Evolutionary conservation across 2,113 vertebrate genomes (phyloP).

Genomic region (Tamias sibiricus): DNA sequence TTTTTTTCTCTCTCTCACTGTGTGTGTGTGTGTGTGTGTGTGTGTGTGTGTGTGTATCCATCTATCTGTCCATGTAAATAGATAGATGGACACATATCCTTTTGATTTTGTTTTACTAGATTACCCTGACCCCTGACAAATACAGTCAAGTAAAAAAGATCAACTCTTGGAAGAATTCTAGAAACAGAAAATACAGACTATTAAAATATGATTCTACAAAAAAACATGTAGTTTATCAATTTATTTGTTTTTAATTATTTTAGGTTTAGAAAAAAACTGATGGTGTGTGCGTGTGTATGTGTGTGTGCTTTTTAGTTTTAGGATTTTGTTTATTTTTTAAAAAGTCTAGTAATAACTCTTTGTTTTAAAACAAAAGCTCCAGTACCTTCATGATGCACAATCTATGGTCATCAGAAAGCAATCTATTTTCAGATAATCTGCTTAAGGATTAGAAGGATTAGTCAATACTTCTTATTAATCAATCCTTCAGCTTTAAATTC

Average conservation of each 20-base stretch:
- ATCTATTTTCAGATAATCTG: conserved; percentile 71
- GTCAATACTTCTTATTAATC: conserved; percentile 62
- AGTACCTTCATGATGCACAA: not conserved
- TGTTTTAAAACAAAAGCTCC: not conserved
- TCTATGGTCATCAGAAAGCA: conserved; percentile 45
- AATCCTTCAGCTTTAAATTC: conserved; percentile 64
- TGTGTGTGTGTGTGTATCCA: no score
- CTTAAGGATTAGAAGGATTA: conserved; percentile 74
- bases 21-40: no score
- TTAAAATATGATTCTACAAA: not conserved
- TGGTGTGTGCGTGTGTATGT: not conserved
- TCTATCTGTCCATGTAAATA: not conserved
- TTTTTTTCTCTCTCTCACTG: not conserved
- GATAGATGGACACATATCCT: not conserved
- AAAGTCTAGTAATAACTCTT: not conserved
- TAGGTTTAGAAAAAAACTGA: not conserved
- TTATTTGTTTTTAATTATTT: not conserved
- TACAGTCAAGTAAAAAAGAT: not conserved
- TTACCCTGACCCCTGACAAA: not conserved
- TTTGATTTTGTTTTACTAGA: not conserved
- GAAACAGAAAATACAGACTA: not conserved
- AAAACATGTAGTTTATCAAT: not conserved
- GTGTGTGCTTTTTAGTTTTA: not conserved
- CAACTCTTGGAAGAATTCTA: not conserved
- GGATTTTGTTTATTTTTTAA: not conserved